Base-by-base conservation (phyloP, 2,797 vertebrate species). In the Lutjanus campechanus region DNA sequence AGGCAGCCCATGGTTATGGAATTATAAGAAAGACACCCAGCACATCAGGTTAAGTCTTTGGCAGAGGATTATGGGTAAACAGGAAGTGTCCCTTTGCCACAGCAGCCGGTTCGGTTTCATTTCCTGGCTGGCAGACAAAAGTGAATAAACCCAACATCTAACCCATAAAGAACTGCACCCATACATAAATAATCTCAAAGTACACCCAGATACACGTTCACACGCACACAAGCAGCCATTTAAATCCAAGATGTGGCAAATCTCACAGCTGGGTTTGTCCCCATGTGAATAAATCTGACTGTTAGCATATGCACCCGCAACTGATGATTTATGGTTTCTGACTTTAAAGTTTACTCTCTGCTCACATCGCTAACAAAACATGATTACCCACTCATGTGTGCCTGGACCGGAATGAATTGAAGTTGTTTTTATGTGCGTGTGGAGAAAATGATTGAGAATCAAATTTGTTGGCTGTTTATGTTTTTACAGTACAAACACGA, bases 61-160 rank as follows among this genome's bases (percentile, higher is more conserved):
- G 77, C 51, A 36, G 68, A 79, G 77, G 76, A 86, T 90, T 84
- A 76, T 79, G 80, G 71, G 81, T 83, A 85, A 94, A 91, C 86
- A 87, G 87, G 89, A 93, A 90, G 87, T 73, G 62, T 73, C 53
- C 56, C 62, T 75, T 78, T 79, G 53, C 58, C 20, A 66, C 49
- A 50, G 64, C 67, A 69, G 29, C 73, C 59, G 36, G 29, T 49
- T 69, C 25, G n/a, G 51, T 64, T 84, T 84, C 15, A 82, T 88
- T 85, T 89, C 77, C 77, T 85, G 68, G 46, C 63, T 81, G 67
- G 69, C 25, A 70, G 29, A 49, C 59, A 62, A 68, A 68, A 67
- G 47, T 58, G 69, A 84, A 72, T 67, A 44, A 84, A 69, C 41
- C 13, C 41, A 73, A 60, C 36, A n/a, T 51, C 3, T 36, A 73